Evolutionary conservation across 2,888 invertebrate species (phyloP), one percentile per base, ranked within the genome.

Genomic region (Ennomos fuscantarius): DNA sequence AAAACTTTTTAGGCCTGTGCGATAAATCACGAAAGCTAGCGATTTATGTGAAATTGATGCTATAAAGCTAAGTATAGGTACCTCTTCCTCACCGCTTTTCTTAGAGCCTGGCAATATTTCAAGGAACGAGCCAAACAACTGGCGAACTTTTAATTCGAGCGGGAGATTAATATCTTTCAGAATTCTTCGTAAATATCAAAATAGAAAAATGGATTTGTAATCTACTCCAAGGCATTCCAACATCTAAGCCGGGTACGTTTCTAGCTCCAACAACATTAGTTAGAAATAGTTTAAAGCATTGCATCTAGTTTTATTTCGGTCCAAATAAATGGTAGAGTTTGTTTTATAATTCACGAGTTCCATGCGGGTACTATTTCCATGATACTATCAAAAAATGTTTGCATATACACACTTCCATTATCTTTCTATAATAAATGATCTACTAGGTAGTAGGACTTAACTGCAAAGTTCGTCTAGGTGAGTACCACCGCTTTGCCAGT

Each of bases 201-300:
- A 55, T 37, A 9, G 32, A 51, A 50, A 43, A 55, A 51, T 59
- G 41, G 40, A 41, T 50, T 40, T 40, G 53, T 24, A 50, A 59
- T 50, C 46, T 49, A 49, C 49, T 49, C 24, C 13, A 9, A 46
- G 45, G 53, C 11, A 41, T 46, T 46, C 13, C 12, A 47, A 41
- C 34, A 31, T 46, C 15, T 32, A 37, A 33, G 15, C 9, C 8
- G 9, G 11, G 9, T 12, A n/a, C 15, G 1, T 35, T 33, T 33
- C 32, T 24, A 31, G 41, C 41, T 31, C 41, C 10, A 39, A 40
- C 13, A 40, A 13, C 12, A 2, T 11, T n/a, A 10, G 11, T n/a
- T 37, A 37, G 36, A 37, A 24, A 24, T 6, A 5, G 1, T 24
- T 24, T 24, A 24, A 1, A 24, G 24, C 24, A 24, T 24, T 24